Percentiles rank a stretch among this genome's conserved stretches.
Conservation (phyloP, 2,113 vertebrate species). For the Sylvia atricapilla region DNA sequence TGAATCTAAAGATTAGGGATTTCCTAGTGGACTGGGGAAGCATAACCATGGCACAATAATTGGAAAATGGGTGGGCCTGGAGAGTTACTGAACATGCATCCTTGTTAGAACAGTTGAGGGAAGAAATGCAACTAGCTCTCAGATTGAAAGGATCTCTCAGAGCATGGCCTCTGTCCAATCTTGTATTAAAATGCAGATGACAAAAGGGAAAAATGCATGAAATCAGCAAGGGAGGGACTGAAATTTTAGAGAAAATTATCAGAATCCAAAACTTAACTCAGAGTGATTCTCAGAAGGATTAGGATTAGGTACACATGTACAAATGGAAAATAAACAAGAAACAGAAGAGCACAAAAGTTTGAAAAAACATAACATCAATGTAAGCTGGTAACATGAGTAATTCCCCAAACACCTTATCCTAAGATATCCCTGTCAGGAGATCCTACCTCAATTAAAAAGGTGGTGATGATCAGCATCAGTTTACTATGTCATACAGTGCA, state of each 20-base stretch:
- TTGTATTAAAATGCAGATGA: neutral
- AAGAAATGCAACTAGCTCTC: neutral
- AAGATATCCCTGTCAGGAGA: neutral
- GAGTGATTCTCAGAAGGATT: neutral
- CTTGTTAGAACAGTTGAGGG: neutral
- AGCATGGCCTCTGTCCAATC: neutral
- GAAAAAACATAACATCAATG: neutral
- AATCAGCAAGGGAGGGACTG: neutral
- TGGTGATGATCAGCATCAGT: neutral
- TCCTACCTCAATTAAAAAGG: neutral
- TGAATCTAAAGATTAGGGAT: neutral
- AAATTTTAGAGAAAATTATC: neutral
- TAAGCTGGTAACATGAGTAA: accelerated
- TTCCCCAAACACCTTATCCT: neutral
- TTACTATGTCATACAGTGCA: accelerated
- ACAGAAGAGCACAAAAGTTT: neutral
- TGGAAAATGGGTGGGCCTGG: neutral
- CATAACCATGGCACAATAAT: neutral
- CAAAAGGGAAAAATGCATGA: neutral
- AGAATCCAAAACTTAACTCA: neutral
- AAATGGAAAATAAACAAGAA: neutral
- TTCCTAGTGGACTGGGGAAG: neutral
- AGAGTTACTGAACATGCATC: neutral
- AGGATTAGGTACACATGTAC: neutral
- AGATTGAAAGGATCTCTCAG: neutral